A percentile compares a stretch with the other conserved stretches of the same genome.
phyloP scores from a whole-genome alignment of 1,140 invertebrate species.

The Drosophila kanapiae region DNA sequence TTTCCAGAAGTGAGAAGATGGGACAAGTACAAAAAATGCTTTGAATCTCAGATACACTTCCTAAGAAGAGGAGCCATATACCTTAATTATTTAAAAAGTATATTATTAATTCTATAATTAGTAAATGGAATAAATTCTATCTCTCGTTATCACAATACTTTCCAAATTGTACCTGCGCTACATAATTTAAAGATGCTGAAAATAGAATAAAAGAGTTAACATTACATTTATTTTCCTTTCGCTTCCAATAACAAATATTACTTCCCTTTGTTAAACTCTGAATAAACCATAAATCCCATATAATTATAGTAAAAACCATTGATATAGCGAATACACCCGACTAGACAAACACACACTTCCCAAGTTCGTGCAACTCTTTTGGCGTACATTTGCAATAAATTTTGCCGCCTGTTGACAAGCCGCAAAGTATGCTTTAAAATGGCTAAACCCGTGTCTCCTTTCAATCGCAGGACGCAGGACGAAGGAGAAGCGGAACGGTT shows the following conservation, averaged over 20 bases:
- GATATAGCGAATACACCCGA: background rate
- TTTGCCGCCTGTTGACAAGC: conserved; percentile 75
- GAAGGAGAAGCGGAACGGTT: conserved; percentile 10
- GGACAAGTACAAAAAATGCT: too few relatives aligned
- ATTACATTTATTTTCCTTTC: too few relatives aligned
- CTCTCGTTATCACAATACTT: too few relatives aligned
- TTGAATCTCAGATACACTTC: conserved; percentile 19
- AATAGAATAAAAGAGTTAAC: too few relatives aligned
- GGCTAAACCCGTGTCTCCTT: conserved; percentile 49
- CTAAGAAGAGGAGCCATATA: background rate
- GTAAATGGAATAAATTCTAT: too few relatives aligned
- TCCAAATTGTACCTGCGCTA: background rate
- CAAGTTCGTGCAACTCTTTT: conserved; percentile 61
- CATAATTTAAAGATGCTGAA: too few relatives aligned
- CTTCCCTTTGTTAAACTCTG: too few relatives aligned
- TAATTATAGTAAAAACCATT: background rate
- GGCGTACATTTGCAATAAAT: conserved; percentile 80
- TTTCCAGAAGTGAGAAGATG: conserved; percentile 7
- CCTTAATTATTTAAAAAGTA: too few relatives aligned
- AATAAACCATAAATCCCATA: background rate
- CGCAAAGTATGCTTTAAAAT: conserved; percentile 81
- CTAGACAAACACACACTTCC: background rate
- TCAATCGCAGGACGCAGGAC: conserved; percentile 16
- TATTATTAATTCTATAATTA: too few relatives aligned
- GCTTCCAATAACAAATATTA: background rate